Base-by-base conservation (phyloP, 2,113 vertebrate genomes). In the Apodemus speciosus region DNA sequence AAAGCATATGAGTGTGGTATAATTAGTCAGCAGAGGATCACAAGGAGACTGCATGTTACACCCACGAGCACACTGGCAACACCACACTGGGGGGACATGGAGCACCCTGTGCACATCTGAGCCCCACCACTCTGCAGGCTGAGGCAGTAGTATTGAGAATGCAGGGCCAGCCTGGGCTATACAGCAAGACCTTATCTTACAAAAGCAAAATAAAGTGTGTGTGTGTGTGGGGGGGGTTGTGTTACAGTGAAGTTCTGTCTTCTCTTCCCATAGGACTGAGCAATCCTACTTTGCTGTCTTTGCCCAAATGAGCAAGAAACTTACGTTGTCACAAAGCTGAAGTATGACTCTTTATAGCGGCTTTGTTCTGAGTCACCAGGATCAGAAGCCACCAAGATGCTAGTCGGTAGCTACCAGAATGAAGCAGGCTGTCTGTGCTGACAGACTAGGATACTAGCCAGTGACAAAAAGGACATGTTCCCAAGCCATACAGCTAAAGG, bases 231-330 rank as follows among this genome's bases (percentile, higher is more conserved):
- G 4, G 6, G 76, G 77, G 23, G 35, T 23, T 21, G 76, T 56
- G 35, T 38, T 38, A 79, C 20, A 20, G 5, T 49, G 53, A 27
- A 20, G 23, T 2, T 43, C 20, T 6, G 6, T 23, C n/a, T 49
- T 20, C 25, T n/a, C 77, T 25, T 38, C 10, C 1, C 21, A 2
- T 16, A 32, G 9, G 53, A 32, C 30, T n/a, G 18, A 72, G 35
- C 8, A 0, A 0, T 15, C 4, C 0, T 3, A 6, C 21, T 69
- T 43, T 16, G 7, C 16, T n/a, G 8, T 23, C 51, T 62, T 66
- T 58, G 1, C 62, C 43, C 60, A 53, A 43, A 71, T 3, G 9
- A 75, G 10, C 11, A 14, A 10, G n/a, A 51, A 25, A 43, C 14
- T 1, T 60, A 27, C 0, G 1, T 60, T 6, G 32, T 16, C 16